phyloP scores from a whole-genome alignment of 2,113 vertebrate genomes.

The Tetrao urogallus region DNA sequence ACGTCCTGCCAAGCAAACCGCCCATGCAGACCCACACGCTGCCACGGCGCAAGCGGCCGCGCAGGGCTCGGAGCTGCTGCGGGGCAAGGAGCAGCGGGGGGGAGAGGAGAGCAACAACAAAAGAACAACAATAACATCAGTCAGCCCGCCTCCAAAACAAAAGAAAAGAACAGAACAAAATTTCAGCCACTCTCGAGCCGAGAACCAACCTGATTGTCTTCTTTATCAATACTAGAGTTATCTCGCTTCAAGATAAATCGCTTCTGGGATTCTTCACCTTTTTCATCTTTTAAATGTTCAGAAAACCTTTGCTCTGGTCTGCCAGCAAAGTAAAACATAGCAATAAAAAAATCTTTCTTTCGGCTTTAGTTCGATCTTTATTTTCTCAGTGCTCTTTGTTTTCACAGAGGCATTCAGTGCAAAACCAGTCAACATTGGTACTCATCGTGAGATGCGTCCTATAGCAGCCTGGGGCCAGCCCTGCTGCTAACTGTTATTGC shows the following conservation, averaged over 20 bases:
- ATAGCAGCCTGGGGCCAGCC: constrained; percentile 2
- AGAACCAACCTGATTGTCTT: constrained; percentile 89
- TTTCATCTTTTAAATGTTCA: constrained; percentile 90
- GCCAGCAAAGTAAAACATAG: constrained; percentile 86
- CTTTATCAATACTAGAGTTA: constrained; percentile 91
- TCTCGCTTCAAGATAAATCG: constrained; percentile 90
- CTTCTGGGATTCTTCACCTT: constrained; percentile 88
- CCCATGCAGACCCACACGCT: constrained; percentile 81
- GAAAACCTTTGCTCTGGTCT: constrained; percentile 90
- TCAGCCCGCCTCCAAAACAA: constrained; percentile 79
- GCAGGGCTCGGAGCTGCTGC: neutral
- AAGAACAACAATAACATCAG: constrained; percentile 76
- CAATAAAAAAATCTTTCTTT: constrained; percentile 79
- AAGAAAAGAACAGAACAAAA: constrained; percentile 67
- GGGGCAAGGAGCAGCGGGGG: neutral
- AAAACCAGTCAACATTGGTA: constrained; percentile 53
- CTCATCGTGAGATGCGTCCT: constrained; percentile 26
- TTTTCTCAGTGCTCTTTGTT: constrained; percentile 69
- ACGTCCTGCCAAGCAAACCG: constrained; percentile 78
- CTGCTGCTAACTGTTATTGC: constrained; percentile 50
- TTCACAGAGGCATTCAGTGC: constrained; percentile 65
- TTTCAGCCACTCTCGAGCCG: constrained; percentile 82
- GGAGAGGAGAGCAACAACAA: constrained; percentile 67
- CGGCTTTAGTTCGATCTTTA: constrained; percentile 40
- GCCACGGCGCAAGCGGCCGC: constrained; percentile 65